Base-by-base conservation (phyloP, 1,140 invertebrate genomes). In the Drosophila littoralis region DNA sequence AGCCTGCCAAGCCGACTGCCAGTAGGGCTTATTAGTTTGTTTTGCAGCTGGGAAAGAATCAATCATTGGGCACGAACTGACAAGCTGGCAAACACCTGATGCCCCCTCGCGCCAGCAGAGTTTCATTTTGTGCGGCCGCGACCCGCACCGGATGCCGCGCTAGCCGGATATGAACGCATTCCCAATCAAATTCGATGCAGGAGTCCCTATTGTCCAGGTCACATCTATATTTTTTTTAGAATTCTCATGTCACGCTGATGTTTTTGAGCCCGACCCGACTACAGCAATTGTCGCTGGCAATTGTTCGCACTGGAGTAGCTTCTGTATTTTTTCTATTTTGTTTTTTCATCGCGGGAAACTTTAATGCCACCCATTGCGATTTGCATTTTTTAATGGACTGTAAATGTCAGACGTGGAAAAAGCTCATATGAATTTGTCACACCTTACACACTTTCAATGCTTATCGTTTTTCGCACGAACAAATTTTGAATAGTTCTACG, bases 351-450 rank as follows among this genome's bases (percentile, higher is more conserved):
- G 51, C 65, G 58, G 75, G 60, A 82, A 77, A 76, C 28, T 79
- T 86, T 73, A 45, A 54, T 69, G 43, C 63, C 76, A 50, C 9
- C 50, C 51, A 12, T 43, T 66, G 50, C 48, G 45, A 77, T 75
- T 86, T 85, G 75, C 78, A 86, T 79, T 79, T 82, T 86, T 74
- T 79, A 86, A 86, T 79, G 82, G 71, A 82, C 83, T 63, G 77
- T 82, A 82, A 79, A 77, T 73, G 65, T 36, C 55, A 40, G 57
- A 54, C 51, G 52, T 15, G 45, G 33, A 65, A 84, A 80, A 51
- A 64, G 48, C 60, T 55, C 78, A 60, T 75, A 70, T 85, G 77
- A 72, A 85, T 80, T 73, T 70, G 71, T 65, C 77, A 51, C 52
- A 36, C 61, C 8, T 33, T 22, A 36, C 42, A 38, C 33, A 50